Percentiles rank a stretch among this genome's conserved stretches.
These are phyloP conservation scores for Leucoraja erinaceus DNA, from an alignment of 2,113 vertebrate genomes.

Conservation along the genomic window DNA sequence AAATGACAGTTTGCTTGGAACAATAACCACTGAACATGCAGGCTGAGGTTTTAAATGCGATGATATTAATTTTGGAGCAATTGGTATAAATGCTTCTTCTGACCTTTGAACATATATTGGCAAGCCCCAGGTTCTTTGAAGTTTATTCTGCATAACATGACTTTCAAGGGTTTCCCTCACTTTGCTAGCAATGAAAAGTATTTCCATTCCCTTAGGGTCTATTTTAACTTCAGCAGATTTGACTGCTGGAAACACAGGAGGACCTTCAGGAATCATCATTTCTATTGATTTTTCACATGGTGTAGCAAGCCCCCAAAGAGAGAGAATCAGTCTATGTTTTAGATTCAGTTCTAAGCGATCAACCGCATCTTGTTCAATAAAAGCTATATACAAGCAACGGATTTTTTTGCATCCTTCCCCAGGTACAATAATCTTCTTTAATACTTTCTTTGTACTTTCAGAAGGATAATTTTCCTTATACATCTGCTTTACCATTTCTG, in stretches of 20 bases:
- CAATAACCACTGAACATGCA: neutral
- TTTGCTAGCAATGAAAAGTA: neutral
- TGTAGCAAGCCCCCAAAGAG: constrained; percentile 34
- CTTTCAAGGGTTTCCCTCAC: neutral
- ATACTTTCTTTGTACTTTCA: neutral
- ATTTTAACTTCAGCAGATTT: neutral
- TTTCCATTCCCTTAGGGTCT: neutral
- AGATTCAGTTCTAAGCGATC: neutral
- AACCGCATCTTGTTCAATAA: neutral
- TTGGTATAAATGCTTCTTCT: neutral
- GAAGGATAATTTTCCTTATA: neutral
- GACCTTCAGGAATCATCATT: neutral
- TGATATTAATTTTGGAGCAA: neutral
- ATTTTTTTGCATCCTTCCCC: neutral
- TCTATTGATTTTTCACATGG: neutral
- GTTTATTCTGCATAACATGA: neutral
- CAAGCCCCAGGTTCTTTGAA: constrained; percentile 31
- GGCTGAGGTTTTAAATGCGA: neutral
- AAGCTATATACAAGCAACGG: neutral
- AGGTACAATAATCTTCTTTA: constrained; percentile 17
- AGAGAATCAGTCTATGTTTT: neutral
- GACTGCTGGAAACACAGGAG: neutral
- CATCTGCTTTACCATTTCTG: neutral
- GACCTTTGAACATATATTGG: constrained; percentile 14
- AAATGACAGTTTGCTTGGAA: neutral